Base-by-base conservation (phyloP, 1,140 invertebrate species). In the Lepidurus apus region DNA sequence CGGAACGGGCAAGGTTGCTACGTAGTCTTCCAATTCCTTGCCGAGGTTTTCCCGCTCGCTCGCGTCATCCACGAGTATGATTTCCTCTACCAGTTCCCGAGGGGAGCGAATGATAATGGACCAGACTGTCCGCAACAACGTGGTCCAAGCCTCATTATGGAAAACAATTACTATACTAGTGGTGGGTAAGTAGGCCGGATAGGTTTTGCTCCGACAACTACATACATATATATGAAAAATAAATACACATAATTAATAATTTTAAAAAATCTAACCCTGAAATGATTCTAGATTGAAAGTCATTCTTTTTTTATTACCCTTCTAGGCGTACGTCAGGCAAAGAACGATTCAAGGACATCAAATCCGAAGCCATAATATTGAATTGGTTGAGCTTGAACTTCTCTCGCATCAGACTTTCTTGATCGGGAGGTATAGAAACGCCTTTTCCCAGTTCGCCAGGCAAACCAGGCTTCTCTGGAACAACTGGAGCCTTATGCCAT, bases 301-400 rank as follows among this genome's bases (percentile, higher is more conserved):
- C 11, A 77, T 53, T 75, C 34, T 24, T 65, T 21, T 11, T 13
- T 77, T 65, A 89, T 91, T 86, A 96, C 94, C 92, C 91, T 74
- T 93, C 91, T 84, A 97, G 91, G 83, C 98, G 87, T 77, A 98
- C 94, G 88, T 99, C 98, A 24, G 94, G 92, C 17, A 99, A 87
- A 8, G 95, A 96, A 82, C 98, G 89, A 87, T 99, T 99, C 45
- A 99, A 85, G 45, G 96, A 96, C 82, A 99, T 98, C 89, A 95
- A 93, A 86, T 99, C 97, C 86, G 95, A 98, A 74, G 97, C 97
- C 84, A 98, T 86, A 80, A 99, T 87, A 87, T 99, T 99, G 86
- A 99, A 99, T 87, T 99, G 96, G 88, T 99, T 98, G 80, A 96
- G 89, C 85, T 97, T 97, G 85, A 98, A 98, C 84, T 96, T 95